phyloP scores from a whole-genome alignment of 92 coral and sea anemone species.

The Phymanthus crucifer region DNA sequence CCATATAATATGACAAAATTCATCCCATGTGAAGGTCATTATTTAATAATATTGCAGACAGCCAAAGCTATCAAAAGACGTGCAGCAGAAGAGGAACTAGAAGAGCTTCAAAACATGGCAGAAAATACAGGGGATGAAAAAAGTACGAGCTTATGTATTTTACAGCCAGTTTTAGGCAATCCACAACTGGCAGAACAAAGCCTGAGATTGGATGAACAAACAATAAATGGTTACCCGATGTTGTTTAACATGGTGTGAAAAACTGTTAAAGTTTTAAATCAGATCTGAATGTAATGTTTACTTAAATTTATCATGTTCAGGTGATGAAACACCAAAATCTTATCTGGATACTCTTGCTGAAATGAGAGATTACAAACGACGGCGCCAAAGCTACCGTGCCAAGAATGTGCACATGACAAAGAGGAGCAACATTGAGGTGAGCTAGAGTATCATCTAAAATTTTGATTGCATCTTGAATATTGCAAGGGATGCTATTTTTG shows the following conservation, averaged over 20 bases:
- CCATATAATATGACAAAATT: no score
- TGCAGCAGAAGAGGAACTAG: conserved; percentile 24
- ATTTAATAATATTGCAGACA: conserved; percentile 9
- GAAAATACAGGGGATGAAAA: conserved; percentile 7
- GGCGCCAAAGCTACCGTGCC: conserved; percentile 99
- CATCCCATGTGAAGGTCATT: not conserved
- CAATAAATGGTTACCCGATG: no score
- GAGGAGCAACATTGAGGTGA: conserved; percentile 84
- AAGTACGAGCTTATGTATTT: not conserved
- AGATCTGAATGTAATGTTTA: not conserved
- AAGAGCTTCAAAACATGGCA: not conserved
- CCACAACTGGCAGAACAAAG: no score
- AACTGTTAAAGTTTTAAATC: not conserved
- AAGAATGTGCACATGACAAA: conserved; percentile 97
- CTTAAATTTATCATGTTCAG: not conserved
- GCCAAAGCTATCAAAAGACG: conserved; percentile 34
- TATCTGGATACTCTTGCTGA: conserved; percentile 85
- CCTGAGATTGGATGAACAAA: no score
- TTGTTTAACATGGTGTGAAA: no score
- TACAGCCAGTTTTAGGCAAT: not conserved
- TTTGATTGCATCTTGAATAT: no score
- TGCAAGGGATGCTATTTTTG: not conserved
- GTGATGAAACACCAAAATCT: conserved; percentile 44
- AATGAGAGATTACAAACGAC: conserved; percentile 89
- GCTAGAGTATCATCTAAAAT: no score